These are phyloP conservation scores for Eurypyga helias DNA, from an alignment of 2,113 vertebrate genomes.

Conservation along the genomic window DNA sequence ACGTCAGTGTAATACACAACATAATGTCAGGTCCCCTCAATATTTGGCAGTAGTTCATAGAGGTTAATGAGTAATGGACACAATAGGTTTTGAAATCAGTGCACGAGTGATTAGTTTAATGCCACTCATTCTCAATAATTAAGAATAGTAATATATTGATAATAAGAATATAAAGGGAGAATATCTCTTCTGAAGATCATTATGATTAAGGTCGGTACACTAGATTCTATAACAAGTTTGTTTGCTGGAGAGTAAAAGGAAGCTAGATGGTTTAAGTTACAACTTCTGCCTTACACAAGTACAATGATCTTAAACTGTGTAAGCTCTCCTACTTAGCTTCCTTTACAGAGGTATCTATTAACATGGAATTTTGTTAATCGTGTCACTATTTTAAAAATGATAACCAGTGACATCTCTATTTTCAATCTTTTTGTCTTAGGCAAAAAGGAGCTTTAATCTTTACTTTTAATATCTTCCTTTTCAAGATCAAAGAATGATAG, in stretches of 20 bases:
- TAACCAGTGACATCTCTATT: not conserved
- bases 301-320: not conserved
- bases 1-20: not conserved
- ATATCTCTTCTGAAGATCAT: not conserved
- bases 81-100: conserved; percentile 13
- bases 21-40: not conserved
- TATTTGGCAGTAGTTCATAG: not conserved
- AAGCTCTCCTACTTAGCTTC: not conserved
- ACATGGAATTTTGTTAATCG: not conserved
- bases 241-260: not conserved
- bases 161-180: not conserved
- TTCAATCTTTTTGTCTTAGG: not conserved
- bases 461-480: not conserved
- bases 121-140: not conserved
- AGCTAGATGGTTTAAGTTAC: not conserved
- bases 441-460: not conserved
- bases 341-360: not conserved
- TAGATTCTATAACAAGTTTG: not conserved
- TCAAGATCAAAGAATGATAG: not conserved
- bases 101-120: not conserved
- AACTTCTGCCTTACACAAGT: not conserved
- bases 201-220: not conserved
- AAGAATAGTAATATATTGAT: not conserved
- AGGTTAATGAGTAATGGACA: conserved; percentile 8
- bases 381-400: not conserved